A percentile compares a stretch with the other conserved stretches of the same genome.
Conservation (phyloP, 2,113 vertebrate genomes). For the Lutjanus erythropterus region DNA sequence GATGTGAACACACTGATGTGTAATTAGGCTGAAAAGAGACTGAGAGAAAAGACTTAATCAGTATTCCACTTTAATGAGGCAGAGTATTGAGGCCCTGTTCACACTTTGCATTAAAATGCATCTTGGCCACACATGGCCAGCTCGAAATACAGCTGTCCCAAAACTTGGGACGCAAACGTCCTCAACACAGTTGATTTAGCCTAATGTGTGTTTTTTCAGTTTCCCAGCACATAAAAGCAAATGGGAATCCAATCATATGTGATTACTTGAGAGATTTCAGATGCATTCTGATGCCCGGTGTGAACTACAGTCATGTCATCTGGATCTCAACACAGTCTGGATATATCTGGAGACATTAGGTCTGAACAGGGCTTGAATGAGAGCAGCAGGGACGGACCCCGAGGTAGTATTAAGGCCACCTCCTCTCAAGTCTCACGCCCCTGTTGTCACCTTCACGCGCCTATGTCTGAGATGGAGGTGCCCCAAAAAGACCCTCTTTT, state of each 20-base stretch:
- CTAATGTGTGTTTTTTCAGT: slow-evolving; percentile 23
- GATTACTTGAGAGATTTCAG: slow-evolving; percentile 34
- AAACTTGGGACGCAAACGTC: slow-evolving; percentile 30
- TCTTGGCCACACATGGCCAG: slow-evolving; percentile 43
- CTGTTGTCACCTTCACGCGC: slow-evolving; percentile 27
- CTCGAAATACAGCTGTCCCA: slow-evolving; percentile 55
- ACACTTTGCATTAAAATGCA: slow-evolving; percentile 74
- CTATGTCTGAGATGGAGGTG: slow-evolving; percentile 60
- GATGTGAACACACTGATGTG: slow-evolving; percentile 43
- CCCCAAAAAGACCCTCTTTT: slow-evolving; percentile 68
- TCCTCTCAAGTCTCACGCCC: slow-evolving; percentile 32
- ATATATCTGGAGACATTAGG: slow-evolving; percentile 45
- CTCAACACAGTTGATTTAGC: slow-evolving; percentile 38
- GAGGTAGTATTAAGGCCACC: slow-evolving; percentile 47
- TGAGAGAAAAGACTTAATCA: slow-evolving; percentile 55
- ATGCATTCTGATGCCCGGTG: slow-evolving; percentile 65
- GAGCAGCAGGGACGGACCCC: slow-evolving; percentile 50
- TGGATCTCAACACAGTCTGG: slow-evolving; percentile 43
- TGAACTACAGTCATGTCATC: slow-evolving; percentile 56
- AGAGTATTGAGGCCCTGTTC: slow-evolving; percentile 57
- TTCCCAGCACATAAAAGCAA: slow-evolving; percentile 23
- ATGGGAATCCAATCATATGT: slow-evolving; percentile 33
- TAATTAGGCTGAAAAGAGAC: slow-evolving; percentile 62
- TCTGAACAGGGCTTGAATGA: slow-evolving; percentile 59
- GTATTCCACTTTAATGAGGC: slow-evolving; percentile 67